Conservation (phyloP, 1,140 invertebrate species). For the Anoplolepis gracilipes region DNA sequence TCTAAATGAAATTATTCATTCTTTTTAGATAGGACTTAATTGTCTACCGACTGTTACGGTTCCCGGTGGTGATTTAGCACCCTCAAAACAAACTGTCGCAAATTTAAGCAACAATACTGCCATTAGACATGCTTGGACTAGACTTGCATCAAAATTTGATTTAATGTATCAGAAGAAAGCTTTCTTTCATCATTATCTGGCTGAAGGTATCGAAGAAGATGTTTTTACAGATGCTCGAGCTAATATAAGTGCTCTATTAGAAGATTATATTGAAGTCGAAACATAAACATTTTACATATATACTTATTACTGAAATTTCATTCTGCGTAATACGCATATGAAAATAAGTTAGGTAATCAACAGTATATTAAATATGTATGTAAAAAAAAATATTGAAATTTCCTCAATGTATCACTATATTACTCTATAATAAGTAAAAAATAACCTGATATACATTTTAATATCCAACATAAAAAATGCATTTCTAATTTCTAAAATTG, state of each 20-base stretch:
- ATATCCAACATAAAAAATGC: too few species aligned
- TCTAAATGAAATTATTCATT: conserved; percentile 61
- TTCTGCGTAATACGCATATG: too few species aligned
- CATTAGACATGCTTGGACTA: conserved; percentile 90
- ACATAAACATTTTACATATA: conserved; percentile 17
- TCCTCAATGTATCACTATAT: too few species aligned
- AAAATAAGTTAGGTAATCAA: too few species aligned
- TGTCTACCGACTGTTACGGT: conserved; percentile 91
- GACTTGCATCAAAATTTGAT: conserved; percentile 90
- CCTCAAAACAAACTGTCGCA: conserved; percentile 88
- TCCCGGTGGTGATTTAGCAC: conserved; percentile 91
- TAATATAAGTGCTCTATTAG: conserved; percentile 90
- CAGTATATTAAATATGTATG: too few species aligned
- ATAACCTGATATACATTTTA: too few species aligned
- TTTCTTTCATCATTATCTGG: conserved; percentile 92
- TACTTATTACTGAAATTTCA: too few species aligned
- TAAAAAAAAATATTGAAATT: too few species aligned
- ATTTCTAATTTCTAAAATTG: too few species aligned
- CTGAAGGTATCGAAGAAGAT: conserved; percentile 93
- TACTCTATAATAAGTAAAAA: too few species aligned
- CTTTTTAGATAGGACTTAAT: conserved; percentile 87
- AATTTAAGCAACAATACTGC: conserved; percentile 93
- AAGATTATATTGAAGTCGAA: conserved; percentile 86
- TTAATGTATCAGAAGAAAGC: conserved; percentile 91
- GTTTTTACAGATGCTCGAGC: conserved; percentile 90